Conservation (phyloP, 2,113 vertebrate genomes). For the Pelecanus crispus region DNA sequence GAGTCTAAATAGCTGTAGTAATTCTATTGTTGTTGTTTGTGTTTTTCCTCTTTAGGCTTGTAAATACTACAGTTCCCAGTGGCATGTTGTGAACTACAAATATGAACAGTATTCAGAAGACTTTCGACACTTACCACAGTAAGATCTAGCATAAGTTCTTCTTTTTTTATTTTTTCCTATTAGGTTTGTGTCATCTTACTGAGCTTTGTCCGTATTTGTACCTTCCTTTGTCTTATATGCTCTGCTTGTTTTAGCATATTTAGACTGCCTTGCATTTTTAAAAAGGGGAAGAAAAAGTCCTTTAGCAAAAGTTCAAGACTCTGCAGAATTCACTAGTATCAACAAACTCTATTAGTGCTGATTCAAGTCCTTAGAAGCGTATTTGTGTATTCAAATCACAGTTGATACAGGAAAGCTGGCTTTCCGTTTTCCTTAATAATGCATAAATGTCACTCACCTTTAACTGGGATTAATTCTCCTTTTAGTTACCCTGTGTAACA, state of each 20-base stretch:
- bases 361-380: not conserved
- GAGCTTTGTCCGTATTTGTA: slow-evolving; percentile 16
- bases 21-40: not conserved
- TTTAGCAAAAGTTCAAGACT: slow-evolving; percentile 44
- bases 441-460: slow-evolving; percentile 47
- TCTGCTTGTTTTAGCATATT: not conserved
- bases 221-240: not conserved
- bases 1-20: not conserved
- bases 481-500: not conserved
- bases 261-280: slow-evolving; percentile 13
- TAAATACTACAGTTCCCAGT: slow-evolving; percentile 92
- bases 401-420: not conserved
- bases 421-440: slow-evolving; percentile 12
- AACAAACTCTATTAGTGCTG: slow-evolving; percentile 20
- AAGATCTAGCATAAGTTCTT: slow-evolving; percentile 38
- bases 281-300: slow-evolving; percentile 34
- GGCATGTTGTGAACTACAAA: slow-evolving; percentile 90
- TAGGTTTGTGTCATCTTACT: not conserved
- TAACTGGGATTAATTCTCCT: not conserved
- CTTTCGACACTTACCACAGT: slow-evolving; percentile 90
- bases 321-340: slow-evolving; percentile 42
- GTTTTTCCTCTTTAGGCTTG: slow-evolving; percentile 82
- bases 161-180: not conserved
- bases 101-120: slow-evolving; percentile 93
- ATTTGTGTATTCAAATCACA: not conserved